A percentile compares a stretch with the other conserved stretches of the same genome.
Conservation (phyloP, 2,797 vertebrate species). For the Acanthopagrus latus region DNA sequence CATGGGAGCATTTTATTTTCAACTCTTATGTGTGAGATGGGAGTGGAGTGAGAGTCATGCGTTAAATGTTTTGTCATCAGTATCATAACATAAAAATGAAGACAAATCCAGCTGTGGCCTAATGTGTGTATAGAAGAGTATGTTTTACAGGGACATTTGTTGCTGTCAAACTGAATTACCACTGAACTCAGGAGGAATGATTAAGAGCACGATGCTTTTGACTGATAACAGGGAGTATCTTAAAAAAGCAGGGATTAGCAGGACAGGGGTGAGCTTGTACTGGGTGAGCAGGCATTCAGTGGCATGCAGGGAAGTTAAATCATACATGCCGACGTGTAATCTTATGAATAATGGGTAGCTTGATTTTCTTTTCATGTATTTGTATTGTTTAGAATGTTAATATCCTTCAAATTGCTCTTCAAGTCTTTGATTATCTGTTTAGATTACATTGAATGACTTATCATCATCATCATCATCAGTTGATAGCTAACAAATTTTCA, state of each 20-base stretch:
- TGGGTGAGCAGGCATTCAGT: constrained; percentile 45
- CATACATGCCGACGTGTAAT: constrained; percentile 9
- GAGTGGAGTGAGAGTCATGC: not conserved
- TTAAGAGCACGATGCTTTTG: constrained; percentile 5
- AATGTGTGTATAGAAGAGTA: not conserved
- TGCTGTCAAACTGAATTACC: constrained; percentile 10
- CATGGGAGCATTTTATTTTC: too few relatives aligned
- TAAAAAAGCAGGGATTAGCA: constrained; percentile 56
- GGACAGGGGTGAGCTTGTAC: constrained; percentile 49
- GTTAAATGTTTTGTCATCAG: not conserved
- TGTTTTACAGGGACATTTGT: constrained; percentile 10
- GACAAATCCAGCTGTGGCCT: not conserved
- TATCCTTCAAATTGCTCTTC: not conserved
- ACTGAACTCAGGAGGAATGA: not conserved
- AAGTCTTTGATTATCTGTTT: not conserved
- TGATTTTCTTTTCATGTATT: not conserved
- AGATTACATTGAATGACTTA: not conserved
- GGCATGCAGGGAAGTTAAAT: constrained; percentile 49
- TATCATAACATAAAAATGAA: not conserved
- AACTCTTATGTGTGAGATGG: not conserved
- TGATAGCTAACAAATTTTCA: not conserved
- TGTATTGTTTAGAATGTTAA: not conserved
- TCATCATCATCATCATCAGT: too few relatives aligned
- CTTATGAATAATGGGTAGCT: not conserved
- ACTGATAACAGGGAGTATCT: constrained; percentile 8